phyloP scores from a whole-genome alignment of 2,113 vertebrate species.

The Eretmochelys imbricata region DNA sequence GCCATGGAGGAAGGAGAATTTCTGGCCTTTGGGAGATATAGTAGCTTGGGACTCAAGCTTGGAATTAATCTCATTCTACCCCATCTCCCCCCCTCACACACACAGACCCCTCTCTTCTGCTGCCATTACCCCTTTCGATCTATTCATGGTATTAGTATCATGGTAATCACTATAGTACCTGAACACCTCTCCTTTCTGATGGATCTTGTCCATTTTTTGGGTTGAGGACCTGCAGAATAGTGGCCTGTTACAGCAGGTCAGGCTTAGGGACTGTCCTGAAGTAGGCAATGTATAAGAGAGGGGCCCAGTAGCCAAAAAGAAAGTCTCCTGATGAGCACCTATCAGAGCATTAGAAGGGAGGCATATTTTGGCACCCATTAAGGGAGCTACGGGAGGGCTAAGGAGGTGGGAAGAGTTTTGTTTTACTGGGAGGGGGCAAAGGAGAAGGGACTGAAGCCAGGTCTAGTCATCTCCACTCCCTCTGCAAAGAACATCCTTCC shows the following conservation, averaged over 20 bases:
- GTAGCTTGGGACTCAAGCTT: background rate
- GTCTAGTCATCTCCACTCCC: background rate
- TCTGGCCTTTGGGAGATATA: background rate
- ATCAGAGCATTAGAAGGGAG: background rate
- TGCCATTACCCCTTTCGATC: background rate
- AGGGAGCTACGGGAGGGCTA: background rate
- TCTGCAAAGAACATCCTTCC: conserved; percentile 20
- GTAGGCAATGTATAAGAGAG: background rate
- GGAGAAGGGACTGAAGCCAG: background rate
- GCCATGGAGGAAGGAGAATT: background rate
- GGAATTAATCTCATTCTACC: background rate
- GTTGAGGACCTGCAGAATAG: background rate
- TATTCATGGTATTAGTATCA: background rate
- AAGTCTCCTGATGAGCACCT: too few species aligned
- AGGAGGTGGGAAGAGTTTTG: background rate
- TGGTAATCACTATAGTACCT: background rate
- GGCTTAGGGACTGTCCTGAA: background rate
- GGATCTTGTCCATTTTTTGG: background rate
- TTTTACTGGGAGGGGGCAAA: background rate
- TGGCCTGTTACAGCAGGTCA: background rate
- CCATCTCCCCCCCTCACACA: background rate
- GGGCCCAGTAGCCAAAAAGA: background rate
- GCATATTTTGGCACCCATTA: background rate
- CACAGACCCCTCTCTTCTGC: background rate
- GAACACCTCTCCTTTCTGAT: background rate